Percentiles rank a stretch among this genome's conserved stretches.
Conservation (phyloP, 2,797 vertebrate species). For the Danio aesculapii region DNA sequence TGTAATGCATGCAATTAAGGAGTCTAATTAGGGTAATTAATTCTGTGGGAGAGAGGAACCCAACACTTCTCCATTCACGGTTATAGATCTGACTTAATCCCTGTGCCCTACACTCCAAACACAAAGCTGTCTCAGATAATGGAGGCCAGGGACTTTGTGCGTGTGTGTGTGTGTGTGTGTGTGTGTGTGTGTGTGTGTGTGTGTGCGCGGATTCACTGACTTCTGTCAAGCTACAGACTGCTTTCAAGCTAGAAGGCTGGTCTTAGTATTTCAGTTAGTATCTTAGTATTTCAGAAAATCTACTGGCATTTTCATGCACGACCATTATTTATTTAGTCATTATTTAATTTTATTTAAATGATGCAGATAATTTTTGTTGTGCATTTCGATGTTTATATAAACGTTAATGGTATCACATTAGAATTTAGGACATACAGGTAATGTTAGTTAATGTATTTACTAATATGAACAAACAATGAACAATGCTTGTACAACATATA, state of each 20-base stretch:
- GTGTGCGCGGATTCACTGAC: slow-evolving; percentile 3
- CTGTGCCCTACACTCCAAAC: slow-evolving; percentile 65
- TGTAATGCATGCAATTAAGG: slow-evolving; percentile 85
- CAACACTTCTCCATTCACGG: slow-evolving; percentile 78
- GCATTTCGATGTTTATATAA: too few relatives aligned
- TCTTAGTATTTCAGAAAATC: too few relatives aligned
- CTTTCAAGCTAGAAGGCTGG: slow-evolving; percentile 48
- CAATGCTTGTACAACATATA: too few relatives aligned
- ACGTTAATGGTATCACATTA: too few relatives aligned
- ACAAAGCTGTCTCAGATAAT: slow-evolving; percentile 62
- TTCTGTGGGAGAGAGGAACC: slow-evolving; percentile 77
- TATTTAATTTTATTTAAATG: too few relatives aligned
- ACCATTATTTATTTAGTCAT: too few relatives aligned
- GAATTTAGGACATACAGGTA: too few relatives aligned
- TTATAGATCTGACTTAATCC: slow-evolving; percentile 80
- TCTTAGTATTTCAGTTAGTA: too few relatives aligned
- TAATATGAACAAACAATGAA: too few relatives aligned
- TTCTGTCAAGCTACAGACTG: slow-evolving; percentile 52
- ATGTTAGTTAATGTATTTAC: too few relatives aligned
- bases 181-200: slow-evolving; percentile 23
- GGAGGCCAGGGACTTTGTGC: slow-evolving; percentile 22
- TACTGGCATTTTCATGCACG: too few relatives aligned
- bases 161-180: slow-evolving; percentile 15
- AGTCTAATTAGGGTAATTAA: slow-evolving; percentile 86
- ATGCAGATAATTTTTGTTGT: too few relatives aligned